Percentiles rank a stretch among this genome's conserved stretches.
phyloP scores from a whole-genome alignment of 2,797 vertebrate species.

The Spatula versicolor region DNA sequence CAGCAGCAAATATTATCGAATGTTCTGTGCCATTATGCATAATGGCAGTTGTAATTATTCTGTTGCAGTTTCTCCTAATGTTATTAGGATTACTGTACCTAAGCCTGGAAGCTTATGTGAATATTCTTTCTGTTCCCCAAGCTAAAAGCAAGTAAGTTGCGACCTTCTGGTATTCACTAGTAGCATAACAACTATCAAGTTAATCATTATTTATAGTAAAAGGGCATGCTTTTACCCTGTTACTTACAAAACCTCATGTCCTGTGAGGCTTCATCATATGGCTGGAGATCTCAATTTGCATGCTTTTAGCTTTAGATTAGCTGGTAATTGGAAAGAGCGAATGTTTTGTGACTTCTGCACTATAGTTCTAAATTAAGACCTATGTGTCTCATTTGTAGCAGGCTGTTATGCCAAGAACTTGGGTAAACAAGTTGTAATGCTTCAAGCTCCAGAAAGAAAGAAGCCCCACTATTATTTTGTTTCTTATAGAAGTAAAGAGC shows the following conservation, averaged over 20 bases:
- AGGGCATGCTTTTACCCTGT: constrained; percentile 29
- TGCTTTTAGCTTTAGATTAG: constrained; percentile 58
- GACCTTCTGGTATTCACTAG: constrained; percentile 15
- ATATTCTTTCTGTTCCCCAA: constrained; percentile 33
- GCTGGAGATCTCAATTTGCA: constrained; percentile 49
- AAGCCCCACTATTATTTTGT: not conserved
- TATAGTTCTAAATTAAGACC: constrained; percentile 38
- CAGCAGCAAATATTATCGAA: constrained; percentile 7
- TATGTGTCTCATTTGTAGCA: constrained; percentile 23
- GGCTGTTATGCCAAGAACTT: not conserved
- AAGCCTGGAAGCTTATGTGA: constrained; percentile 40
- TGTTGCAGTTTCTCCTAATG: constrained; percentile 22
- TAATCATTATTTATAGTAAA: constrained; percentile 49
- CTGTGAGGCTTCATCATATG: constrained; percentile 35
- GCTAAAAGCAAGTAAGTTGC: constrained; percentile 39
- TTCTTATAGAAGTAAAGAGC: not conserved
- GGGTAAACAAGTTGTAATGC: not conserved
- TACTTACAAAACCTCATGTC: constrained; percentile 25
- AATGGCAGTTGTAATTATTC: constrained; percentile 46
- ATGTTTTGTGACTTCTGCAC: constrained; percentile 37
- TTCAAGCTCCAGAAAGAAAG: not conserved
- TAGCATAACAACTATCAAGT: constrained; percentile 29
- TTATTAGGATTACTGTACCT: constrained; percentile 53
- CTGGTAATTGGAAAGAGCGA: constrained; percentile 47
- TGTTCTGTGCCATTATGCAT: constrained; percentile 39